A percentile compares a stretch with the other conserved stretches of the same genome.
Evolutionary conservation across 1,140 invertebrate genomes (phyloP).

Genomic region (Brachionus calyciflorus): DNA sequence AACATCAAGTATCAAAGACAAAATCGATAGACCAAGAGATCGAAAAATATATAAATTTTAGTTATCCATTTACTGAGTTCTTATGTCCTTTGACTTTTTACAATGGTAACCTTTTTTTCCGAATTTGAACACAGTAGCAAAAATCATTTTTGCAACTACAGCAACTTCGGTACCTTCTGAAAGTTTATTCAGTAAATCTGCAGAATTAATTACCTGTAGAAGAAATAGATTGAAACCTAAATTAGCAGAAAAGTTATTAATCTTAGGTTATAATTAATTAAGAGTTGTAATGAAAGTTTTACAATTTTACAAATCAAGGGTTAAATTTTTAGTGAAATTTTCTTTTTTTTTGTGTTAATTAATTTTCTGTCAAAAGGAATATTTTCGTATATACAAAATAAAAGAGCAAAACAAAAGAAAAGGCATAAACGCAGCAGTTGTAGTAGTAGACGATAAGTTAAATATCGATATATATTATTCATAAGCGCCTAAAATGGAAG

Average conservation of each 20-base stretch:
- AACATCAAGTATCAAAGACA: not conserved
- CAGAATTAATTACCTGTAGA: not conserved
- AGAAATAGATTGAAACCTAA: not conserved
- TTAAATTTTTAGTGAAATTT: no score
- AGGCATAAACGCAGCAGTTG: no score
- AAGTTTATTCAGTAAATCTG: not conserved
- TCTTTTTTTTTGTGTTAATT: no score
- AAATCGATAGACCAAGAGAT: not conserved
- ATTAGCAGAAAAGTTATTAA: no score
- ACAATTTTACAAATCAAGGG: no score
- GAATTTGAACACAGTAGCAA: not conserved
- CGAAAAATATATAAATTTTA: constrained; percentile 8
- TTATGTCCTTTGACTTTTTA: not conserved
- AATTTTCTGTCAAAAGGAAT: no score
- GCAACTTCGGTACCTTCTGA: not conserved
- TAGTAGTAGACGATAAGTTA: no score
- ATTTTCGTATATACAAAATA: no score
- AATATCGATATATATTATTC: no score
- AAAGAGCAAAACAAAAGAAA: no score
- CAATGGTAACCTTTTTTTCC: not conserved
- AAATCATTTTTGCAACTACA: not conserved
- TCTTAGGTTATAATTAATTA: no score
- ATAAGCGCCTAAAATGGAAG: not conserved
- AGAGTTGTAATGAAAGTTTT: no score
- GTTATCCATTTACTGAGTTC: not conserved